Base-by-base conservation (phyloP, 2,113 vertebrate genomes). In the Xenopus tropicalis region DNA sequence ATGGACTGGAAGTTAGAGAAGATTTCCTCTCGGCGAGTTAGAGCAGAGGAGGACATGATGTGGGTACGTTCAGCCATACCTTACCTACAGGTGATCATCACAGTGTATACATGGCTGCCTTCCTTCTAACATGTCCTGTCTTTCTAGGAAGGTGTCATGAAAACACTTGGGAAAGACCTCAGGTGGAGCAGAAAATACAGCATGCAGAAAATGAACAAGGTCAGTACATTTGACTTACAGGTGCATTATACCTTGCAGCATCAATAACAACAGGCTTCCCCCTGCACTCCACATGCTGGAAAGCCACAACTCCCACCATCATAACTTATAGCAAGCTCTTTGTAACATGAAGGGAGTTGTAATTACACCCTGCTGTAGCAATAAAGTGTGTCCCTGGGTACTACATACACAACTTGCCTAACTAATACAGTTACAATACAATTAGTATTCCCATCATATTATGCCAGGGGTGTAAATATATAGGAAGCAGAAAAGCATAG, bases 1-100 rank as follows among this genome's bases (percentile, higher is more conserved):
- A 79, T 69, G 80, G 80, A 80, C 69, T 4, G 78, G 79, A 61
- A 81, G n/a, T 29, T 14, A 22, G 79, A 66, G 16, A 78, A 77
- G 70, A 7, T 51, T 1, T 20, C 72, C 17, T 5, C 0, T 25
- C 72, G 48, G 22, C 83, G n/a, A 42, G 63, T 83, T 52, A 66
- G 66, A 19, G 77, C 69, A 0, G 82, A 84, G 1, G 77, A 80
- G 17, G 61, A 78, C 19, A 14, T 68, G 61, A 59, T 79, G 69
- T 75, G 80, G 73, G 73, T 76, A 63, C 69, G 73, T 23, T 58
- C 21, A 13, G 37, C 57, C 12, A n/a, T 54, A 7, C 3, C 2
- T 54, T 54, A 17, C 16, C 2, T n/a, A 17, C 52, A 54, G 52
- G 52, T 54, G 14, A 54, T 17, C 4, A 3, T 48, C 16, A 17